Conservation (phyloP, 37 sponge, comb jelly and placozoan genomes). For the Geodia barretti region DNA sequence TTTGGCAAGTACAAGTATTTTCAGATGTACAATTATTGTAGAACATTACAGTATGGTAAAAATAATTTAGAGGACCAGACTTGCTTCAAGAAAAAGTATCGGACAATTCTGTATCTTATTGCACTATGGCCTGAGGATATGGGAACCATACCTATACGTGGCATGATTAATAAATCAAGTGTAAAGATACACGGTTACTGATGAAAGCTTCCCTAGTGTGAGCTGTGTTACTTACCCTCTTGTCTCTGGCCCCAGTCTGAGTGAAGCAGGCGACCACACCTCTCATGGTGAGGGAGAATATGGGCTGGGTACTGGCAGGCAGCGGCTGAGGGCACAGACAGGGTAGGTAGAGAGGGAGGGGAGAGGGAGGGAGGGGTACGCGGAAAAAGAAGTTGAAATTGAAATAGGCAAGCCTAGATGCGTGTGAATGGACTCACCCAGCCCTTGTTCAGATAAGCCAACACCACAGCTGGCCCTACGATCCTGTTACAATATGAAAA, state of each 20-base stretch:
- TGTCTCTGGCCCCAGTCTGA: slow-evolving; percentile 61
- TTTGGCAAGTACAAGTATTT: no score
- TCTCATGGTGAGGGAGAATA: slow-evolving; percentile 73
- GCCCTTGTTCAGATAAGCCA: slow-evolving; percentile 54
- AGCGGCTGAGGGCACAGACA: slow-evolving; percentile 18
- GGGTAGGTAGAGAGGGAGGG: neutral
- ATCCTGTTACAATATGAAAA: slow-evolving; percentile 48
- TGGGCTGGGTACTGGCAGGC: slow-evolving; percentile 43
- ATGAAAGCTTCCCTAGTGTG: no score
- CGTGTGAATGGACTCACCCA: slow-evolving; percentile 39
- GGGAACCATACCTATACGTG: no score
- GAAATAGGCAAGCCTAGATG: neutral
- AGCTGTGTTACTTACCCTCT: slow-evolving; percentile 53
- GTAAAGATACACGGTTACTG: no score
- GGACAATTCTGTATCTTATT: no score
- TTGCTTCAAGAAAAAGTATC: no score
- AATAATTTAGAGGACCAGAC: no score
- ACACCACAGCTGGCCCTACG: slow-evolving; percentile 64
- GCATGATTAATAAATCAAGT: no score
- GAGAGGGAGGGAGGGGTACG: neutral
- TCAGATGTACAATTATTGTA: no score
- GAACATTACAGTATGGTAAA: no score
- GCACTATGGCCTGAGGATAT: no score
- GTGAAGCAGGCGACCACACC: slow-evolving; percentile 76
- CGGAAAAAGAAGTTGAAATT: no score